phyloP scores from a whole-genome alignment of 2,113 vertebrate species.

The Gallinago media region DNA sequence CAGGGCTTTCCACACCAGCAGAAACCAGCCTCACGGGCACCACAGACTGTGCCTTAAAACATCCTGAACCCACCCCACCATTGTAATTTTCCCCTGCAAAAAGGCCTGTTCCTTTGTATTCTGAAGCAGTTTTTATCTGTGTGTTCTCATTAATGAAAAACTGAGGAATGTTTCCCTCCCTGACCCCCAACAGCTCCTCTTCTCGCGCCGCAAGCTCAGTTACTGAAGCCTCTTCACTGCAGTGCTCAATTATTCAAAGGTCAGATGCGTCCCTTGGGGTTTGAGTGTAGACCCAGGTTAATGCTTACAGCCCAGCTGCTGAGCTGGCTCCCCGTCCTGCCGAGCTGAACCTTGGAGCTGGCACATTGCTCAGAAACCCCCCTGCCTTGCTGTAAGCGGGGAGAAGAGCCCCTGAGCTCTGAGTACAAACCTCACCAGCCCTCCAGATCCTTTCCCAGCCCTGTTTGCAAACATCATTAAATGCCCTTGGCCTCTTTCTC shows the following conservation, averaged over 20 bases:
- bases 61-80: too few species aligned
- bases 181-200: background rate
- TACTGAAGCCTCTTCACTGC: background rate
- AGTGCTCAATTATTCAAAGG: conserved; percentile 53
- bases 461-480: background rate
- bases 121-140: background rate
- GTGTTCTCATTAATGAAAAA: conserved; percentile 9
- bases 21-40: background rate
- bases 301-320: background rate
- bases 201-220: background rate
- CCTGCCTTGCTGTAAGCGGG: background rate
- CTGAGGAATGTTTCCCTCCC: conserved; percentile 6
- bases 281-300: conserved; percentile 21
- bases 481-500: conserved; percentile 33
- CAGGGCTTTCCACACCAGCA: background rate
- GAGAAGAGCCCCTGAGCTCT: background rate
- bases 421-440: background rate
- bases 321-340: background rate
- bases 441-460: background rate
- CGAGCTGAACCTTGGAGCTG: background rate
- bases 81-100: background rate
- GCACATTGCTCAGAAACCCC: background rate
- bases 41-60: background rate
- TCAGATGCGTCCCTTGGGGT: conserved; percentile 18
- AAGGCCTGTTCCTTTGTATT: background rate